Conservation (phyloP, 2,888 invertebrate genomes). For the Polyommatus iphigenia region DNA sequence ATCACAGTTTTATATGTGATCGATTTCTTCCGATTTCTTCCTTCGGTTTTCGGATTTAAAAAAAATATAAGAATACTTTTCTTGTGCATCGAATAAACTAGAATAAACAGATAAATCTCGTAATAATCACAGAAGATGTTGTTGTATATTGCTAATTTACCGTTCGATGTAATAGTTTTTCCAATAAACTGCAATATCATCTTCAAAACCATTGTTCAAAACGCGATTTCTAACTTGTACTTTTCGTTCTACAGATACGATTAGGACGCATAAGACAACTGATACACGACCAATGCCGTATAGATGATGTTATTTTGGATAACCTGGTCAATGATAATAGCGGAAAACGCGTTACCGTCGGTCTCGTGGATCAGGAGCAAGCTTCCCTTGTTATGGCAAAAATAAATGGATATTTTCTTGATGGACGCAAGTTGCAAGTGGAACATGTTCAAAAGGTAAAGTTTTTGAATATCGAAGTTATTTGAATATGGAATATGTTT, state of each 20-base stretch:
- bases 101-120: background rate
- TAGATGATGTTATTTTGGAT: conserved; percentile 48
- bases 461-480: background rate
- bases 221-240: background rate
- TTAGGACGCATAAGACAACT: conserved; percentile 45
- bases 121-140: conserved; percentile 17
- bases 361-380: conserved; percentile 48
- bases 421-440: conserved; percentile 45
- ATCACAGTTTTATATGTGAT: background rate
- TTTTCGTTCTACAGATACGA: conserved; percentile 41
- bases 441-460: conserved; percentile 48
- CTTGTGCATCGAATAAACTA: background rate
- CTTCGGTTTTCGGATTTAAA: background rate
- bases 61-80: background rate
- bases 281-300: conserved; percentile 47
- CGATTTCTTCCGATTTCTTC: no score
- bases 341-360: conserved; percentile 47
- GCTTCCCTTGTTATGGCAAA: conserved; percentile 46
- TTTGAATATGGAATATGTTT: no score
- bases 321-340: conserved; percentile 45
- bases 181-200: background rate
- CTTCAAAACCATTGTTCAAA: no score
- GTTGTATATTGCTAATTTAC: conserved; percentile 13
- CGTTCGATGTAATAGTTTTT: conserved; percentile 18
- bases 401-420: conserved; percentile 45